These are phyloP conservation scores for Oncorhynchus kisutch DNA, from an alignment of 2,113 vertebrate genomes.

Conservation along the genomic window DNA sequence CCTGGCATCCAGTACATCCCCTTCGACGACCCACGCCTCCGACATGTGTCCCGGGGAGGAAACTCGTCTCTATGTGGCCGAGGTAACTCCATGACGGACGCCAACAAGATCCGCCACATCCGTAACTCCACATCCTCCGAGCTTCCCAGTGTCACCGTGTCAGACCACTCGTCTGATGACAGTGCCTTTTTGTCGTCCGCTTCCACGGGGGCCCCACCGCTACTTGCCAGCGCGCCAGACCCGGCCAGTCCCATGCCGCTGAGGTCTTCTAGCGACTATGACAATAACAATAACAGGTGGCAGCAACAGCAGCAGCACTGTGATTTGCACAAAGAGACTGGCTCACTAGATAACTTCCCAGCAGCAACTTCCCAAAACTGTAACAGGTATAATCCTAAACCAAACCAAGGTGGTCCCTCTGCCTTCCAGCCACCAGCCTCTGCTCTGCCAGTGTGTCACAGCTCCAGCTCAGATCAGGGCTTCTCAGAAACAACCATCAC, in stretches of 20 bases:
- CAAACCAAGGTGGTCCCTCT: slow-evolving; percentile 54
- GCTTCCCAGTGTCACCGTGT: slow-evolving; percentile 69
- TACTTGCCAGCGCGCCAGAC: slow-evolving; percentile 35
- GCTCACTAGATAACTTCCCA: slow-evolving; percentile 66
- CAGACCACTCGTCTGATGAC: slow-evolving; percentile 65
- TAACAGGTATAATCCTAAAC: slow-evolving; percentile 77
- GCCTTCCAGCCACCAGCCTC: slow-evolving; percentile 56
- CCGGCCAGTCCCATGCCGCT: slow-evolving; percentile 44
- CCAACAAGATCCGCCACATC: slow-evolving; percentile 71
- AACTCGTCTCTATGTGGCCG: slow-evolving; percentile 34
- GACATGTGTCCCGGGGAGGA: slow-evolving; percentile 78
- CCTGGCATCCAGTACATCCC: slow-evolving; percentile 89
- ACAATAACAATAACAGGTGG: slow-evolving; percentile 68
- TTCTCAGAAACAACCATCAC: slow-evolving; percentile 81
- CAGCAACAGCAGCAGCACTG: slow-evolving; percentile 42
- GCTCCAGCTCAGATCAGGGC: slow-evolving; percentile 68
- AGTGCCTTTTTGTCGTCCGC: slow-evolving; percentile 79
- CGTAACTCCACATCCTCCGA: slow-evolving; percentile 42
- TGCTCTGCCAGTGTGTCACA: slow-evolving; percentile 25
- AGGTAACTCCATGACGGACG: slow-evolving; percentile 74
- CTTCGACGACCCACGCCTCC: slow-evolving; percentile 90
- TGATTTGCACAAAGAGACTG: slow-evolving; percentile 73
- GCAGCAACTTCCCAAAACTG: slow-evolving; percentile 77
- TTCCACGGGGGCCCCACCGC: slow-evolving; percentile 59
- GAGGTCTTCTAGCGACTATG: slow-evolving; percentile 46